Evolutionary conservation across 2,797 vertebrate genomes (phyloP).

Genomic region (Sebastolobus altivelis): DNA sequence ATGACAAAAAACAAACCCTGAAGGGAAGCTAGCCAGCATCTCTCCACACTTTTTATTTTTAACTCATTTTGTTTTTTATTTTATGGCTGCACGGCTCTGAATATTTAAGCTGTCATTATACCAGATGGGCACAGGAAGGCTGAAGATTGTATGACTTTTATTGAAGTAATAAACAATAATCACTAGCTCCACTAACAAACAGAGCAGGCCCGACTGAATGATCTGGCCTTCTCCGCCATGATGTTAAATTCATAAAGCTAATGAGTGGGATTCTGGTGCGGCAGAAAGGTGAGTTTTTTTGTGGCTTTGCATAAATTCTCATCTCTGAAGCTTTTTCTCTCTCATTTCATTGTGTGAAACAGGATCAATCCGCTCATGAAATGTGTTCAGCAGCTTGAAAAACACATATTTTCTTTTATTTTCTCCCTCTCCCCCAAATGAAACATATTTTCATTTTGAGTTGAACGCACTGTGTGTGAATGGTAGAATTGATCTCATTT

Average conservation of each 20-base stretch:
- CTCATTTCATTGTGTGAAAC: slow-evolving; percentile 52
- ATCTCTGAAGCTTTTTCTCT: slow-evolving; percentile 31
- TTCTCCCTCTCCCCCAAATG: slow-evolving; percentile 1
- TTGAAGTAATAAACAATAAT: slow-evolving; percentile 86
- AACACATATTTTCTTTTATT: slow-evolving; percentile 26
- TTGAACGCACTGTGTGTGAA: slow-evolving; percentile 6
- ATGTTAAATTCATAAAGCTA: slow-evolving; percentile 72
- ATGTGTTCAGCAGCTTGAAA: slow-evolving; percentile 42
- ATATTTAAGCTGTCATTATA: slow-evolving; percentile 83
- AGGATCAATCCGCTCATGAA: slow-evolving; percentile 37
- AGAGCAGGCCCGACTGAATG: slow-evolving; percentile 49
- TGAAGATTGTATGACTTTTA: slow-evolving; percentile 79
- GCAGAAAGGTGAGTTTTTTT: slow-evolving; percentile 49
- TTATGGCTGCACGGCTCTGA: slow-evolving; percentile 73
- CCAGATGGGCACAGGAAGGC: slow-evolving; percentile 79
- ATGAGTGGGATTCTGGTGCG: slow-evolving; percentile 49
- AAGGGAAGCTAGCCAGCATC: slow-evolving; percentile 27
- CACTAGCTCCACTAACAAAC: slow-evolving; percentile 68
- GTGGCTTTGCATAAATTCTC: slow-evolving; percentile 64
- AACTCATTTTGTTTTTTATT: slow-evolving; percentile 75
- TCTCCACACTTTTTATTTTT: slow-evolving; percentile 60
- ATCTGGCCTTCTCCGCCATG: slow-evolving; percentile 43
- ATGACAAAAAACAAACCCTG: slow-evolving; percentile 28
- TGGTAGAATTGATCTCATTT: slow-evolving; percentile 30
- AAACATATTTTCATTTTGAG: slow-evolving; percentile 36